phyloP scores from a whole-genome alignment of 2,888 invertebrate species.

The Philereme vetulata region DNA sequence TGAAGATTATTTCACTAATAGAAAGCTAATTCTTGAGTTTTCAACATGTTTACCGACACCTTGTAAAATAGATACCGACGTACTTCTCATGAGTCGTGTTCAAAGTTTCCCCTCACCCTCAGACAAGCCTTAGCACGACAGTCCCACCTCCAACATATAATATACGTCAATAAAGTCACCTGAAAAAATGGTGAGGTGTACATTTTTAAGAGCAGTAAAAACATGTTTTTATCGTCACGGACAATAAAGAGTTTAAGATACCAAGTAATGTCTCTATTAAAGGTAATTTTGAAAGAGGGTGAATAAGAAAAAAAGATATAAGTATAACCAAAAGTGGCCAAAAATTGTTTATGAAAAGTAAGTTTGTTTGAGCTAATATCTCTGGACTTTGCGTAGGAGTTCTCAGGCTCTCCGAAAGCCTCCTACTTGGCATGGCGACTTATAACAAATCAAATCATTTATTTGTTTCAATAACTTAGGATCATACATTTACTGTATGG shows the following conservation, averaged over 20 bases:
- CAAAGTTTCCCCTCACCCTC: conserved; percentile 44
- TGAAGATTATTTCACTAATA: too few relatives aligned
- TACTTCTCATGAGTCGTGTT: conserved; percentile 25
- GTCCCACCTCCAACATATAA: conserved; percentile 14
- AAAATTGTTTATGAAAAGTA: too few relatives aligned
- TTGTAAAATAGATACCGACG: conserved; percentile 6
- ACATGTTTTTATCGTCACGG: conserved; percentile 1
- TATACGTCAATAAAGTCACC: not conserved
- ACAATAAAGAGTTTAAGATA: not conserved
- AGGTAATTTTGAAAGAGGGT: not conserved
- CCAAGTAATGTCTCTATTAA: not conserved
- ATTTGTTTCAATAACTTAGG: too few relatives aligned
- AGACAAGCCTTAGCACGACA: conserved; percentile 38
- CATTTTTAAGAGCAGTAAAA: conserved; percentile 1
- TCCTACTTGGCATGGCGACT: too few relatives aligned
- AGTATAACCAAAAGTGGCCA: too few relatives aligned
- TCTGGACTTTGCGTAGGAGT: too few relatives aligned
- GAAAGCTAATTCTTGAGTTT: too few relatives aligned
- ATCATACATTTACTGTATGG: too few relatives aligned
- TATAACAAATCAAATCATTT: too few relatives aligned
- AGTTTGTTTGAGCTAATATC: too few relatives aligned
- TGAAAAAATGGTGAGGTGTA: conserved; percentile 2
- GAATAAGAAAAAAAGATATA: not conserved
- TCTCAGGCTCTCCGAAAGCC: too few relatives aligned
- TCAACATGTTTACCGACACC: too few relatives aligned